Base-by-base conservation (phyloP, 2,888 invertebrate genomes). In the Galerucella nymphaeae region DNA sequence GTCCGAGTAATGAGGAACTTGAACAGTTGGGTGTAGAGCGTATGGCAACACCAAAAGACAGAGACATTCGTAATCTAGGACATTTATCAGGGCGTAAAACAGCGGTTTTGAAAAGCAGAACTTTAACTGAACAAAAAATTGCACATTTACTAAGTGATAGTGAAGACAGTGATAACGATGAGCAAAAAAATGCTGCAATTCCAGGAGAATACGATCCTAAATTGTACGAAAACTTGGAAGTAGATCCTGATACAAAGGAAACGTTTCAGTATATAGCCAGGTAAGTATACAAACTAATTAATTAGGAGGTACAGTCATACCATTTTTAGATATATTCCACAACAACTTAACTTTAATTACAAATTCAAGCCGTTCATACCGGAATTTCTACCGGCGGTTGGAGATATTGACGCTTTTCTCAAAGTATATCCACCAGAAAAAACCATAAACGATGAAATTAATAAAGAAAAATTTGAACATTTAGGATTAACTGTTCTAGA, bases 361-460 rank as follows among this genome's bases (percentile, higher is more conserved):
- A 95, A 95, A 83, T 89, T 99, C 83, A 93, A 95, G 82, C 97
- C 98, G 0, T 99, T 99, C 85, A 92, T 98, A 69, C 97, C 98
- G 1, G 99, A 99, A 83, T 99, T 93, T 87, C 94, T 99, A 80
- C 99, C 99, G 10, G 96, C 98, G 0, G 98, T 99, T 62, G 99
- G 99, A 0, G 99, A 99, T 86, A 97, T 98, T 79, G 99, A 99
- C 87, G 97, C 98, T 3, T 98, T 99, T 87, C 90, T 99, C 55
- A 99, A 99, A 89, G 94, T 98, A 1, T 88, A 90, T 61, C 91
- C 96, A 23, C 98, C 98, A 0, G 93, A 95, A 79, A 89, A 87
- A 2, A 86, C 89, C 42, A 73, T 86, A 58, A 79, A 79, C 30
- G 83, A 83, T 5, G 84, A 85, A 69, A 50, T 76, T 63, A 82